A percentile compares a stretch with the other conserved stretches of the same genome.
Conservation (phyloP, 1,140 invertebrate species). For the Drosophila navojoa region DNA sequence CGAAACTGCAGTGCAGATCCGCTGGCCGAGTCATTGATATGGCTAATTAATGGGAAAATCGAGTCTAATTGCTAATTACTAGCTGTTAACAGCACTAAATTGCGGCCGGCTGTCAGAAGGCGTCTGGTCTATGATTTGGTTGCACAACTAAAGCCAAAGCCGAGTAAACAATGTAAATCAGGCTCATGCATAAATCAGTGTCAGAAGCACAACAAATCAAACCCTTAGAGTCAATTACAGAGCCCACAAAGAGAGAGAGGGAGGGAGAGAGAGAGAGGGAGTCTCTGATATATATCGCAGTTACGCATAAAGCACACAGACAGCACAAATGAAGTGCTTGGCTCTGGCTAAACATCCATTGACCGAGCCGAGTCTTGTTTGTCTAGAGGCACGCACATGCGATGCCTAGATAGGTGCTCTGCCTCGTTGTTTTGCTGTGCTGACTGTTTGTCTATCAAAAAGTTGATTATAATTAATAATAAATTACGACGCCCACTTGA, state of each 20-base stretch:
- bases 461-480: conserved; percentile 64
- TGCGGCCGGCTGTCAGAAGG: conserved; percentile 59
- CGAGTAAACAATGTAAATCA: conserved; percentile 5
- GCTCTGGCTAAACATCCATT: conserved; percentile 7
- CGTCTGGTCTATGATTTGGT: conserved; percentile 32
- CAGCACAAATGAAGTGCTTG: conserved; percentile 37
- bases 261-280: conserved; percentile 32
- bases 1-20: conserved; percentile 48
- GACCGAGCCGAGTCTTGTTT: conserved; percentile 54
- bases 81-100: conserved; percentile 80
- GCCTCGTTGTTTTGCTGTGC: conserved; percentile 6
- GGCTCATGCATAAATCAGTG: conserved; percentile 43
- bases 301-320: conserved; percentile 53
- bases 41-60: conserved; percentile 71
- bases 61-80: conserved; percentile 77
- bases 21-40: conserved; percentile 48
- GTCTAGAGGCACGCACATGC: conserved; percentile 70
- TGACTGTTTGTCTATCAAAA: conserved; percentile 48
- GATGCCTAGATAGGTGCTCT: conserved; percentile 49
- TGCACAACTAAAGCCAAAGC: neutral
- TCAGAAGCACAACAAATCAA: conserved; percentile 18
- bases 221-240: conserved; percentile 23
- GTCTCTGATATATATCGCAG: conserved; percentile 54
- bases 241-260: neutral
- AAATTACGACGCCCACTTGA: conserved; percentile 57